Evolutionary conservation across 2,113 vertebrate genomes (phyloP).

Genomic region (Ahaetulla prasina): DNA sequence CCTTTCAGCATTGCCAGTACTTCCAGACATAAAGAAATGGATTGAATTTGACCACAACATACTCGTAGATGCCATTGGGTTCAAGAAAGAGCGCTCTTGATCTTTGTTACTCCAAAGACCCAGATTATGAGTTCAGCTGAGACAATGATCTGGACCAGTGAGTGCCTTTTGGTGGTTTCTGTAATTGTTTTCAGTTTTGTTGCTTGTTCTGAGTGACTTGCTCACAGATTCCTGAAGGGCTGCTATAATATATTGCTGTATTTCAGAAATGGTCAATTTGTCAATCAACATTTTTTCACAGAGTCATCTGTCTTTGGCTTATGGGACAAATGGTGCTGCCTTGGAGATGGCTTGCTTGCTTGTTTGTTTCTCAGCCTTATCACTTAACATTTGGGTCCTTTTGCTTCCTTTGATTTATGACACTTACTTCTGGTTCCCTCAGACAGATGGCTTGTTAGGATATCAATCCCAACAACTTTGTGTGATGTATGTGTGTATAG

Average conservation of each 20-base stretch:
- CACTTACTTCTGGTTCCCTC: background rate
- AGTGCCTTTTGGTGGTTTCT: background rate
- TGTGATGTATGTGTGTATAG: background rate
- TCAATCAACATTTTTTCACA: background rate
- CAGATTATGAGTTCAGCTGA: background rate
- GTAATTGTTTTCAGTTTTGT: background rate
- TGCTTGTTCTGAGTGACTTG: background rate
- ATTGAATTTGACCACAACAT: background rate
- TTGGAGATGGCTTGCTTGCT: background rate
- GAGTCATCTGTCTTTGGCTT: background rate
- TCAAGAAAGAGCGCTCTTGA: background rate
- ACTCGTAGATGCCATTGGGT: background rate
- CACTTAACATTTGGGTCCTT: background rate
- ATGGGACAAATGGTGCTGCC: background rate
- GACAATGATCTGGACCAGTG: background rate
- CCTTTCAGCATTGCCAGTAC: background rate
- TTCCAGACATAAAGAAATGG: background rate
- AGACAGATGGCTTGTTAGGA: background rate
- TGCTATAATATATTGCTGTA: background rate
- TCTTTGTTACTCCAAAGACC: background rate
- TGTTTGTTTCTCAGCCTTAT: background rate
- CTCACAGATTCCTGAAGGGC: background rate
- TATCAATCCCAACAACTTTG: background rate
- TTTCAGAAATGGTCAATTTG: background rate
- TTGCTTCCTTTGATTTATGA: background rate